phyloP scores from a whole-genome alignment of 2,888 invertebrate genomes.

The Tachina fera region DNA sequence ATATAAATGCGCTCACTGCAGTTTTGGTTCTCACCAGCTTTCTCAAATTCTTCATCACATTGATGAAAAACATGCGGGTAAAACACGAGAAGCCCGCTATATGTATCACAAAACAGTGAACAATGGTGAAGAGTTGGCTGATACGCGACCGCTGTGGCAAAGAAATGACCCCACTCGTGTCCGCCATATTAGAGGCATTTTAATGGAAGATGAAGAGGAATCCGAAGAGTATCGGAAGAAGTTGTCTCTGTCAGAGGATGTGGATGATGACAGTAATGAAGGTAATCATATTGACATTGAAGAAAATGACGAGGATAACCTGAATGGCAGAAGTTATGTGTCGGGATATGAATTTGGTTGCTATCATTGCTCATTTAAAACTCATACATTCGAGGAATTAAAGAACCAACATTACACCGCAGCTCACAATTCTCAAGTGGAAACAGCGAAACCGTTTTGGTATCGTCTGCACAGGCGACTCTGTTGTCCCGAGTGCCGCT shows the following conservation, averaged over 20 bases:
- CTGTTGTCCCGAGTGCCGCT: slow-evolving; percentile 76
- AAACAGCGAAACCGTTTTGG: slow-evolving; percentile 76
- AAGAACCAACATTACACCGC: slow-evolving; percentile 75
- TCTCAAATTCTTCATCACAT: slow-evolving; percentile 86
- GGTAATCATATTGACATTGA: slow-evolving; percentile 67
- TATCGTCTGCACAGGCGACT: slow-evolving; percentile 76
- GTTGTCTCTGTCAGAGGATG: slow-evolving; percentile 42
- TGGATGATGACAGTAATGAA: slow-evolving; percentile 63
- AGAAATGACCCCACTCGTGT: slow-evolving; percentile 84
- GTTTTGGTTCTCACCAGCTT: slow-evolving; percentile 84
- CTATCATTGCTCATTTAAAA: slow-evolving; percentile 75
- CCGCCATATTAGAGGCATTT: slow-evolving; percentile 86
- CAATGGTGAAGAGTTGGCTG: slow-evolving; percentile 70
- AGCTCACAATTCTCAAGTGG: slow-evolving; percentile 57
- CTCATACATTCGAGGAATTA: slow-evolving; percentile 71
- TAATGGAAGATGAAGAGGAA: slow-evolving; percentile 84
- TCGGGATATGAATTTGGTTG: slow-evolving; percentile 74
- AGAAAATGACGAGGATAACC: slow-evolving; percentile 11
- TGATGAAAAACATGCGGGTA: slow-evolving; percentile 84
- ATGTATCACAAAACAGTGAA: slow-evolving; percentile 73
- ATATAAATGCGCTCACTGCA: slow-evolving; percentile 88
- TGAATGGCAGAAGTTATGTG: slow-evolving; percentile 28
- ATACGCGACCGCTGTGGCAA: slow-evolving; percentile 85
- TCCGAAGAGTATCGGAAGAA: slow-evolving; percentile 71
- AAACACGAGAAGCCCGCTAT: slow-evolving; percentile 74